Evolutionary conservation across 2,888 invertebrate genomes (phyloP), one percentile per base, ranked within the genome.

Genomic region (Neoascia interrupta): DNA sequence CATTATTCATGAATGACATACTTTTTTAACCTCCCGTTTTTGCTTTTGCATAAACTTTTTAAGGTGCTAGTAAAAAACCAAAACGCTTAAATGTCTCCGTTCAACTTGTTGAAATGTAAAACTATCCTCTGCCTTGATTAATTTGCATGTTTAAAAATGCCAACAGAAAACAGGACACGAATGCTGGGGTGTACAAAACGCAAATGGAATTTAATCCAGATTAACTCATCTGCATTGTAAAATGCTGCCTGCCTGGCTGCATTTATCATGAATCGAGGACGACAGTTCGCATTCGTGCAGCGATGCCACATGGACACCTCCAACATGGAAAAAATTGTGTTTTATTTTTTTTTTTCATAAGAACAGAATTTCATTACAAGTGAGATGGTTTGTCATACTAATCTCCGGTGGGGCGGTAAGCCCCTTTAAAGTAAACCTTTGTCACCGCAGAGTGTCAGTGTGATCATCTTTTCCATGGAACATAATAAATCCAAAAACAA

Each of bases 141-240:
- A 66, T 61, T 74, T 66, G 73, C 73, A 74, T 74, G 47, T 56
- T 39, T 10, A 11, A 37, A 36, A 58, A 19, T 39, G 16, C 8
- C n/a, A 11, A 58, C 31, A 66, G 21, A 39, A 41, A 53, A 8
- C 19, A 1, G 26, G 15, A 21, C 49, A 75, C 34, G 47, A 56
- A 74, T 41, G 37, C 13, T 47, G 28, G 23, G 41, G 13, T 5
- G 4, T 6, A 31, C 31, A 37, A 37, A 39, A 13, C 8, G n/a
- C 26, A 23, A 43, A 43, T 18, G 21, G 16, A 69, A 63, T 49
- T 13, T 61, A 54, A 75, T 75, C 64, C 76, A 66, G 70, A 64
- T 70, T 70, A 70, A 53, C 53, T 76, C 76, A 76, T 76, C 76
- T 76, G 76, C 76, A 76, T 70, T 76, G 76, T 70, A 66, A 70